phyloP scores from a whole-genome alignment of 2,797 vertebrate genomes.

The Perodicticus potto region DNA sequence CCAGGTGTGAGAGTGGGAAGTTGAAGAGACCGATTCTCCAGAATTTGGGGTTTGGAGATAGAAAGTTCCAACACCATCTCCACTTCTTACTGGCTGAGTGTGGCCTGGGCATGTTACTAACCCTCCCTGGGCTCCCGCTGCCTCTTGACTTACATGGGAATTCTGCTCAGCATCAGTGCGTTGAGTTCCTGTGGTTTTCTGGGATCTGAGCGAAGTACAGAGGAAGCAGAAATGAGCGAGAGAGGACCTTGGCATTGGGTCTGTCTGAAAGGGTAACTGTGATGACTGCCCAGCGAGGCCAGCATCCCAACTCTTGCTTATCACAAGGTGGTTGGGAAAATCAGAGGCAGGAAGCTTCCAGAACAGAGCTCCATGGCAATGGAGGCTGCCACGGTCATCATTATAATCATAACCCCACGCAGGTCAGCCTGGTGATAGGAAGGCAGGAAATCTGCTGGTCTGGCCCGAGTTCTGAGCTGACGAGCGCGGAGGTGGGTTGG shows the following conservation, averaged over 20 bases:
- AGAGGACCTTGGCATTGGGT: accelerated
- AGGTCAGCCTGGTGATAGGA: not conserved
- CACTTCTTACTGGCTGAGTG: accelerated
- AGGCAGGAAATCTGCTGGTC: not conserved
- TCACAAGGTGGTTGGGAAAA: not conserved
- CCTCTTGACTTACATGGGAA: not conserved
- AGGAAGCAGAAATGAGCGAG: no score
- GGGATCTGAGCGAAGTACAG: not conserved
- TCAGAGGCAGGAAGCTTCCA: not conserved
- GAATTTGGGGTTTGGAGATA: not conserved
- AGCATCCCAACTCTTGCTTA: not conserved
- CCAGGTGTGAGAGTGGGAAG: not conserved
- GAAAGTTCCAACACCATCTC: not conserved
- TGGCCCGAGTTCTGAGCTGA: not conserved
- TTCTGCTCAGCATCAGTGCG: accelerated
- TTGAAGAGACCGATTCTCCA: not conserved
- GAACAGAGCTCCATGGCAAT: not conserved
- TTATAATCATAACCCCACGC: no score
- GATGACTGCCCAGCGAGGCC: not conserved
- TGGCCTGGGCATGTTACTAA: not conserved
- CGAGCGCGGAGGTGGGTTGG: not conserved
- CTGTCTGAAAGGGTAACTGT: not conserved
- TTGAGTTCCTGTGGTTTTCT: no score
- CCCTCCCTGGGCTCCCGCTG: not conserved
- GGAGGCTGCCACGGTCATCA: not conserved